Conservation (phyloP, 2,113 vertebrate species). For the Protobothrops flavoviridis region DNA sequence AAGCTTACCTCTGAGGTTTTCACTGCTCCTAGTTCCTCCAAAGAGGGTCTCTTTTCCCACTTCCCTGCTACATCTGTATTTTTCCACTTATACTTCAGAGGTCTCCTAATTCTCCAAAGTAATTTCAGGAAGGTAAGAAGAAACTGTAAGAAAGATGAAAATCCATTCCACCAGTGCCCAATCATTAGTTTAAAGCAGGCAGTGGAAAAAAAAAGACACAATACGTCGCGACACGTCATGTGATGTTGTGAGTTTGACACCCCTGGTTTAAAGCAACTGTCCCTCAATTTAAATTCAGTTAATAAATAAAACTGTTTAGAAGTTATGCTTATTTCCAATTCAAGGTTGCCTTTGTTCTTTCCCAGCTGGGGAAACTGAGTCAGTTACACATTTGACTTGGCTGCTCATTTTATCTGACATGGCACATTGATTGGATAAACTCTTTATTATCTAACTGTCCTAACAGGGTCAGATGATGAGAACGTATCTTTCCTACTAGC, state of each 20-base stretch:
- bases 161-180: not conserved
- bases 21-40: not conserved
- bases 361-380: not conserved
- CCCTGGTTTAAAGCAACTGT: not conserved
- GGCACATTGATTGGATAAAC: not conserved
- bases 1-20: not conserved
- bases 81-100: not conserved
- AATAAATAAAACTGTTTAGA: not conserved
- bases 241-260: too few species aligned
- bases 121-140: not conserved
- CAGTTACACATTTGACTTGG: not conserved
- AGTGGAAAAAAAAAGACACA: too few species aligned
- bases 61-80: not conserved
- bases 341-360: not conserved
- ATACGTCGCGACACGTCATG: too few species aligned
- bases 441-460: not conserved
- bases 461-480: not conserved
- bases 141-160: not conserved
- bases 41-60: not conserved
- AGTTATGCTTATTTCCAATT: not conserved
- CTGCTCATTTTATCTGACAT: not conserved
- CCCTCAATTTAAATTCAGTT: not conserved
- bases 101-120: not conserved
- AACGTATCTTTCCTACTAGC: not conserved
- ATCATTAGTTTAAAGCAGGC: not conserved